Conservation (phyloP, 2,797 vertebrate genomes). For the Cuniculus paca region DNA sequence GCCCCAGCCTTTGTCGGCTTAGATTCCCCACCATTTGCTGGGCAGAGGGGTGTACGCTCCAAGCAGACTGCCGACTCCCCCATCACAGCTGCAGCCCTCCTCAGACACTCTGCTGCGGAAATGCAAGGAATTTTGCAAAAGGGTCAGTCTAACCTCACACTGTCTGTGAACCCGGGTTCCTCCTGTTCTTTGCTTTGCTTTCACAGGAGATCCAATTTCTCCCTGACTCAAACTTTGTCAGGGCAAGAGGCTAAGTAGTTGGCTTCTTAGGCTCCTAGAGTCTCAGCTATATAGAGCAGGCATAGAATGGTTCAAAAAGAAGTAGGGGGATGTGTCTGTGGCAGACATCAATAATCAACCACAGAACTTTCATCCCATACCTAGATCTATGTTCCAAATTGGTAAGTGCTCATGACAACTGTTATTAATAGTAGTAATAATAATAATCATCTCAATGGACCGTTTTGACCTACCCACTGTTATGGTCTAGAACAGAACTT, state of each 20-base stretch:
- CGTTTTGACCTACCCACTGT: neutral
- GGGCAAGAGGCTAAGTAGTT: conserved; percentile 64
- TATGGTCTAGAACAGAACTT: neutral
- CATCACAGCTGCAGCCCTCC: conserved; percentile 75
- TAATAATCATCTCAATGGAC: neutral
- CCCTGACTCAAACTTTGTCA: conserved; percentile 63
- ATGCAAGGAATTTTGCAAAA: conserved; percentile 79
- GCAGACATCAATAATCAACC: conserved; percentile 73
- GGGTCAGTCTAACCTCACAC: conserved; percentile 61
- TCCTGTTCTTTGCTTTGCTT: conserved; percentile 49
- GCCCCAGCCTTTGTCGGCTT: conserved; percentile 58
- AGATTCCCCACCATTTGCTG: conserved; percentile 59
- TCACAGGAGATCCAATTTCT: conserved; percentile 83
- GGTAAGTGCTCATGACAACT: neutral
- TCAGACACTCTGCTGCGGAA: conserved; percentile 43
- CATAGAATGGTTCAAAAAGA: neutral
- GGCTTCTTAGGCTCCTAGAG: conserved; percentile 12
- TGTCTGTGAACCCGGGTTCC: conserved; percentile 76
- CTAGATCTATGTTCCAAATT: conserved; percentile 8
- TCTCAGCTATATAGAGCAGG: neutral
- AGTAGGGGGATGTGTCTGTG: neutral
- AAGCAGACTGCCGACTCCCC: neutral
- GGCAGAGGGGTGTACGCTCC: conserved; percentile 24
- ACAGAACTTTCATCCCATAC: neutral
- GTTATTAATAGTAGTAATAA: neutral